These are phyloP conservation scores for Drosophila ercepeae DNA, from an alignment of 1,140 invertebrate species.

Conservation along the genomic window DNA sequence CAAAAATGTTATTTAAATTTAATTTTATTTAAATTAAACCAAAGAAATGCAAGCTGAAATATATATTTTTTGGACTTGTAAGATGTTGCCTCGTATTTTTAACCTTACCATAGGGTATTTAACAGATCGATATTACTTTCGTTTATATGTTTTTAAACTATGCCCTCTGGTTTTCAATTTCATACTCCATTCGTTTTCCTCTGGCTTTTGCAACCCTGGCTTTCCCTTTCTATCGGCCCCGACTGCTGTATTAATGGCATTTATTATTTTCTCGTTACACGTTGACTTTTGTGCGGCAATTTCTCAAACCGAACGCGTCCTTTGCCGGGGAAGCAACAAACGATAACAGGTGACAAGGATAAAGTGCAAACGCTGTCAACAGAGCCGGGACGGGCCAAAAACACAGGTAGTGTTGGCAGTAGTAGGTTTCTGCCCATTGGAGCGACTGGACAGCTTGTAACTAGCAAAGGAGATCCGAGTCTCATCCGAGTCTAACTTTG, in stretches of 20 bases:
- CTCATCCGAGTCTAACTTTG: not conserved
- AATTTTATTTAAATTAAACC: too few relatives aligned
- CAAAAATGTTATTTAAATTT: too few relatives aligned
- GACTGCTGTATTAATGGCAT: constrained; percentile 75
- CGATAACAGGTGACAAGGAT: constrained; percentile 78
- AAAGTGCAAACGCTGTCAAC: constrained; percentile 75
- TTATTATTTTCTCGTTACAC: constrained; percentile 83
- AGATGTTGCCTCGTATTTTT: not conserved
- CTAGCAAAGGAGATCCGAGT: constrained; percentile 1
- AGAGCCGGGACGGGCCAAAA: constrained; percentile 21
- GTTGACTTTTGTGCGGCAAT: constrained; percentile 80
- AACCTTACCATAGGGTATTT: not conserved
- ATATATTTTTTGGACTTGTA: too few relatives aligned
- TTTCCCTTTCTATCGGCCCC: constrained; percentile 35
- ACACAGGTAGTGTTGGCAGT: constrained; percentile 21
- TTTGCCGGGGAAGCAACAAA: constrained; percentile 48
- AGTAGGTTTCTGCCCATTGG: not conserved
- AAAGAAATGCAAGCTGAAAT: too few relatives aligned
- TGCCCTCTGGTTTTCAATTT: constrained; percentile 67
- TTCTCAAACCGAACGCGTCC: constrained; percentile 61
- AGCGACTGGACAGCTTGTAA: not conserved
- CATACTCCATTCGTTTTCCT: constrained; percentile 77
- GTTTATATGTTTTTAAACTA: constrained; percentile 34
- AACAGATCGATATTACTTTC: not conserved
- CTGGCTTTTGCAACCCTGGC: constrained; percentile 32